Conservation (phyloP, 2,797 vertebrate species). For the Sebastes nivosus region DNA sequence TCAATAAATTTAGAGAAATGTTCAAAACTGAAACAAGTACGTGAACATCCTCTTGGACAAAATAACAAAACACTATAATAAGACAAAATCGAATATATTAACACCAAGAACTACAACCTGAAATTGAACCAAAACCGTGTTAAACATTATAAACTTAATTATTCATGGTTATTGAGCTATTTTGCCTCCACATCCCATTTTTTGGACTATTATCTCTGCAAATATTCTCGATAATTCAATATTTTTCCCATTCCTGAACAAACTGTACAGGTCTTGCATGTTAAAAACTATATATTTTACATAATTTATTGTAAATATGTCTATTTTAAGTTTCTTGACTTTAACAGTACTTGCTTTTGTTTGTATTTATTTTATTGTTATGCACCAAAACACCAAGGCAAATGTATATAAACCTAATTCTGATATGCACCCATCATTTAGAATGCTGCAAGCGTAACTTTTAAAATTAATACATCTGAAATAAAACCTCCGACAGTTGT, state of each 20-base stretch:
- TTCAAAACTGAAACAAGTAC: background rate
- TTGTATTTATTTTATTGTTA: background rate
- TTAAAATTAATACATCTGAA: no score
- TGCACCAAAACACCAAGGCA: no score
- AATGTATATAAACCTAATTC: no score
- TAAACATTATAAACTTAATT: background rate
- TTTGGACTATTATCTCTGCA: background rate
- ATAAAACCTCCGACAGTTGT: no score
- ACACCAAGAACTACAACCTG: background rate
- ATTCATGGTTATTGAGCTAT: background rate
- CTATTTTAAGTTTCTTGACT: background rate
- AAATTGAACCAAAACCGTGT: background rate
- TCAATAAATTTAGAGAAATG: background rate
- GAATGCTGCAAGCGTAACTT: no score
- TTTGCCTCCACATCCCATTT: background rate
- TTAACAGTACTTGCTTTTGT: background rate
- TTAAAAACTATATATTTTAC: background rate
- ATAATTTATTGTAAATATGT: no score
- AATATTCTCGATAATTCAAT: background rate
- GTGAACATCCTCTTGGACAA: background rate
- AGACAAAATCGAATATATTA: background rate
- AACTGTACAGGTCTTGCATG: background rate
- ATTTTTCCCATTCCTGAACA: background rate
- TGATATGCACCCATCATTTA: no score
- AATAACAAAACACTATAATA: background rate